Conservation (phyloP, 1,140 invertebrate genomes). For the Conopomorpha cramerella region DNA sequence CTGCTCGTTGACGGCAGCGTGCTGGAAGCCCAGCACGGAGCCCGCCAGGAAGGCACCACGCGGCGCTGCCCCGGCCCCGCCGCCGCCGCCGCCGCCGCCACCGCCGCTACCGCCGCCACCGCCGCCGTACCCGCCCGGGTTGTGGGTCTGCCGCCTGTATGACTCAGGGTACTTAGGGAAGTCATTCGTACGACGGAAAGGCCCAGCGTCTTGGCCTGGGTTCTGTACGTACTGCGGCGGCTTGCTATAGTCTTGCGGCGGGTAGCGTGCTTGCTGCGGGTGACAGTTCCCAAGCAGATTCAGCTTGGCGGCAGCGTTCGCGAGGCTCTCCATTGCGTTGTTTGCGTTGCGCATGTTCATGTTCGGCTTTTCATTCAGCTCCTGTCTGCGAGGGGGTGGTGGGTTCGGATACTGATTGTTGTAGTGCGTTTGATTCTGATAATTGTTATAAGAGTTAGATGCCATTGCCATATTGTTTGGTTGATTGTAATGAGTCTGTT, state of each 20-base stretch:
- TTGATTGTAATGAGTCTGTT: constrained; percentile 28
- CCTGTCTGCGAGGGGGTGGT: constrained; percentile 15
- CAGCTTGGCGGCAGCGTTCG: constrained; percentile 40
- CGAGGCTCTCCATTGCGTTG: constrained; percentile 35
- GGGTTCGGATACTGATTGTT: constrained; percentile 27
- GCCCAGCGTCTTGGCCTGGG: neutral
- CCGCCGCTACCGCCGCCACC: constrained; percentile 22
- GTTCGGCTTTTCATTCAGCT: constrained; percentile 22
- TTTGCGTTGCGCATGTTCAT: constrained; percentile 25
- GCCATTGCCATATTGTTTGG: too few relatives aligned
- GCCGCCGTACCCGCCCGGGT: constrained; percentile 28
- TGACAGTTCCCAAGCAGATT: constrained; percentile 35
- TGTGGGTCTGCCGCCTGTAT: constrained; percentile 24
- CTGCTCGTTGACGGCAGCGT: constrained; percentile 64
- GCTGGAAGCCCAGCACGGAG: constrained; percentile 64
- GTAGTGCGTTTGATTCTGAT: constrained; percentile 21
- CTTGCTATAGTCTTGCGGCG: neutral
- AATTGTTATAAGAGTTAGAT: too few relatives aligned
- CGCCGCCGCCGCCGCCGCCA: constrained; percentile 13
- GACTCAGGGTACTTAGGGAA: constrained; percentile 39
- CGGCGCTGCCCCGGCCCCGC: constrained; percentile 17
- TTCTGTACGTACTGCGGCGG: neutral
- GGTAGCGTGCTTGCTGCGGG: constrained; percentile 10
- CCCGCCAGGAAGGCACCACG: constrained; percentile 59
- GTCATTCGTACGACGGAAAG: too few relatives aligned